These are phyloP conservation scores for Lamellibrachia luymesi DNA, from an alignment of 1,140 invertebrate genomes.

Conservation along the genomic window DNA sequence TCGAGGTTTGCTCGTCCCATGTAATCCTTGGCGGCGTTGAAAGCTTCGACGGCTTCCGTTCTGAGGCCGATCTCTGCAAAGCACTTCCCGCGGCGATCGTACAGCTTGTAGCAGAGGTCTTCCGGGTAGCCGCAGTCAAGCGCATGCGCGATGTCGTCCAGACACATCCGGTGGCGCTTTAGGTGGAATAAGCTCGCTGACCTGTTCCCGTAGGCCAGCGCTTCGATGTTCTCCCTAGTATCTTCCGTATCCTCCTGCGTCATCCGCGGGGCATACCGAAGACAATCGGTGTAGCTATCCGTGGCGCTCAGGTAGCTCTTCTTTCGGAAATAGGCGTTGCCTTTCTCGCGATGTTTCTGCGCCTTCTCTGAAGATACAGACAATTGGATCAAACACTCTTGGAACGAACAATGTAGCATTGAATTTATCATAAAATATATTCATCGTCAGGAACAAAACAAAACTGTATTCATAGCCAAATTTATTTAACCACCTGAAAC, in stretches of 20 bases:
- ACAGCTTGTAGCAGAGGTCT: slow-evolving; percentile 73
- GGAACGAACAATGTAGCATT: not conserved
- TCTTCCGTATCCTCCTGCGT: not conserved
- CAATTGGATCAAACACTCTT: not conserved
- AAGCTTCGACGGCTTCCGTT: slow-evolving; percentile 35
- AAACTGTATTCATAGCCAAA: too few species aligned
- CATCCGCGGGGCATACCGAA: slow-evolving; percentile 45
- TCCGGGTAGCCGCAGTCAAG: slow-evolving; percentile 71
- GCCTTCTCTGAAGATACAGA: slow-evolving; percentile 40
- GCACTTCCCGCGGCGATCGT: slow-evolving; percentile 75
- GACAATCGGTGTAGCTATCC: slow-evolving; percentile 70
- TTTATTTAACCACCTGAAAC: too few species aligned
- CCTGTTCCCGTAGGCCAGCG: slow-evolving; percentile 79
- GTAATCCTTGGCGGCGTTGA: slow-evolving; percentile 65
- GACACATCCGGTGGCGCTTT: slow-evolving; percentile 63
- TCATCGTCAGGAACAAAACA: not conserved
- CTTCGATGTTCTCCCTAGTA: slow-evolving; percentile 59
- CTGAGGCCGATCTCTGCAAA: slow-evolving; percentile 71
- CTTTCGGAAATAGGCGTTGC: slow-evolving; percentile 75
- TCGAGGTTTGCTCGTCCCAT: slow-evolving; percentile 69
- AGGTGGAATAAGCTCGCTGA: slow-evolving; percentile 83
- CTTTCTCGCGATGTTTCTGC: slow-evolving; percentile 66
- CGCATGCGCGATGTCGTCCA: slow-evolving; percentile 69
- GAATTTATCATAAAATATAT: not conserved
- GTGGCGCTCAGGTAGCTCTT: slow-evolving; percentile 75